Conservation (phyloP, 2,888 invertebrate genomes). For the Stenchaetothrips biformis region DNA sequence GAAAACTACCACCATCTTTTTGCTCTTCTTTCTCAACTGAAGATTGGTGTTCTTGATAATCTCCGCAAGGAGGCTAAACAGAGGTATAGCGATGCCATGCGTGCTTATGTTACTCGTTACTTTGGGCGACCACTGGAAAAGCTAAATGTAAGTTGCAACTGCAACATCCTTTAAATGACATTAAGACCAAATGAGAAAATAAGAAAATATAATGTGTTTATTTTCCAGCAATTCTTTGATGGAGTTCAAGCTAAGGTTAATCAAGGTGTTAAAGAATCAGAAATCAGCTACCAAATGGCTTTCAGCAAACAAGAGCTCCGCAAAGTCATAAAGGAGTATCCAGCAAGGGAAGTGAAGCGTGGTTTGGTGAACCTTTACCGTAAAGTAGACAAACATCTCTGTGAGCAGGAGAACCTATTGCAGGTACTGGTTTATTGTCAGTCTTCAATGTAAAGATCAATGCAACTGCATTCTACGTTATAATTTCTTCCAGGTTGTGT, state of each 20-base stretch:
- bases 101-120: constrained; percentile 87
- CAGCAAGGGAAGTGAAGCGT: constrained; percentile 86
- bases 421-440: constrained; percentile 51
- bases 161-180: background rate
- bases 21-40: constrained; percentile 78
- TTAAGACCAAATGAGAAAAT: background rate
- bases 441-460: constrained; percentile 25
- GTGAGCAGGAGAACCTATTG: constrained; percentile 87
- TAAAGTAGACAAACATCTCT: constrained; percentile 95
- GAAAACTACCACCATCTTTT: constrained; percentile 95
- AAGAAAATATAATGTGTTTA: constrained; percentile 27
- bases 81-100: constrained; percentile 83
- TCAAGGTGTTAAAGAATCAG: constrained; percentile 91
- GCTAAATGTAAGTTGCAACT: constrained; percentile 64
- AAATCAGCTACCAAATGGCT: constrained; percentile 95
- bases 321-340: constrained; percentile 91
- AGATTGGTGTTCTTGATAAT: constrained; percentile 80
- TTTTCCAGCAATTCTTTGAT: constrained; percentile 85
- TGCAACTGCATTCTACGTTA: constrained; percentile 29
- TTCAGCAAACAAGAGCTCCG: constrained; percentile 95
- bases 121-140: constrained; percentile 91
- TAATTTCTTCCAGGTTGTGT: constrained; percentile 71
- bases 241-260: constrained; percentile 91
- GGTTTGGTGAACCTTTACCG: constrained; percentile 88
- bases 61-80: constrained; percentile 86